Base-by-base conservation (phyloP, 2,113 vertebrate genomes). In the Coryphaenoides rupestris region DNA sequence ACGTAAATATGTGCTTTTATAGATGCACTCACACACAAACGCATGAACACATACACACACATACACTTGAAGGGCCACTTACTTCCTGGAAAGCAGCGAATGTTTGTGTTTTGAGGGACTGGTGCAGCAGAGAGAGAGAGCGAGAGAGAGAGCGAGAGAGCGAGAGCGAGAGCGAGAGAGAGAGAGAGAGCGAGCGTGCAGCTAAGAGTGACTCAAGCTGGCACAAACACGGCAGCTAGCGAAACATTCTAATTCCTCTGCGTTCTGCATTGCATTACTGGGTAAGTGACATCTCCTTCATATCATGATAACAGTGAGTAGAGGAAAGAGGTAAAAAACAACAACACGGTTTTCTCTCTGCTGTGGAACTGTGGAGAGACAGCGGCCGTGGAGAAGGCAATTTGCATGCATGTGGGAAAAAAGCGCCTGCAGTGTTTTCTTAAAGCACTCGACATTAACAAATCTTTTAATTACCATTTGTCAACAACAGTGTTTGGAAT, bases 391-490 rank as follows among this genome's bases (percentile, higher is more conserved):
- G 72, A 77, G 66, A 85, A 88, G 82, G 60, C 78, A 83, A 89
- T 90, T 90, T 86, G 77, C 83, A 87, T 86, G 83, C n/a, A n/a
- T n/a, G n/a, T n/a, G n/a, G n/a, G n/a, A 76, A 83, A 84, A 85
- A 85, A 87, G 86, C 84, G 85, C 84, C 84, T 59, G 71, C 78
- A 84, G 86, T 85, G 84, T 84, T 89, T 88, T 89, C 87, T 86
- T 86, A 87, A n/a, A 89, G 88, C 85, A 83, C 72, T 80, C 77
- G 45, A 69, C 85, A 90, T 90, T 89, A 88, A 86, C 82, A 87
- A 83, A 87, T 88, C 75, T 88, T 89, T 88, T 90, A 89, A 91
- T 90, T 90, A 90, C 77, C 79, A 79, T 85, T 86, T 85, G 84
- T 89, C 84, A 84, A 87, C 85, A 86, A 77, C 75, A 75, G 83